Percentiles rank a stretch among this genome's conserved stretches.
Evolutionary conservation across 2,797 vertebrate species (phyloP).

Genomic region (Peromyscus nudipes): DNA sequence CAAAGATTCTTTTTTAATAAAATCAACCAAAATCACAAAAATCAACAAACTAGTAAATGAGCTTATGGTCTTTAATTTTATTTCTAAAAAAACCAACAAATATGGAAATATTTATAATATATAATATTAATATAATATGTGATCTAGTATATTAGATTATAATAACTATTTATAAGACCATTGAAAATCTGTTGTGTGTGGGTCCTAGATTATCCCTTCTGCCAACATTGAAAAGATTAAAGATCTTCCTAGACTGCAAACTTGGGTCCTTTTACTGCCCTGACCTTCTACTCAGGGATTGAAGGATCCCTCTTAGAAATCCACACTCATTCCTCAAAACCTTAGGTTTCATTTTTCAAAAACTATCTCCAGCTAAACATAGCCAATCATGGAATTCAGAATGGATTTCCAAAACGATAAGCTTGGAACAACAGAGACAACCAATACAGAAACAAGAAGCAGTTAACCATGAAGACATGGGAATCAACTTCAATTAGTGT

Average conservation of each 20-base stretch:
- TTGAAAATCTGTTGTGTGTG: not conserved
- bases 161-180: not conserved
- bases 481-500: not conserved
- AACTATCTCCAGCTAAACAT: not conserved
- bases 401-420: not conserved
- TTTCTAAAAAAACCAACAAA: not conserved
- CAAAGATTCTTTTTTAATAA: not conserved
- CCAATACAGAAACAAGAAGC: not conserved
- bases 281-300: not conserved
- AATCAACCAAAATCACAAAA: not conserved
- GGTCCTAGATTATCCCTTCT: fast-evolving
- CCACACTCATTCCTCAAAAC: not conserved
- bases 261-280: not conserved
- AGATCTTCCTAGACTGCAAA: not conserved
- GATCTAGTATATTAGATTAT: no score
- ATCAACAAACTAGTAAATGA: not conserved
- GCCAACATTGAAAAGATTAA: not conserved
- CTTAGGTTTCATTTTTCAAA: not conserved
- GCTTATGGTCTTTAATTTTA: not conserved
- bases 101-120: not conserved
- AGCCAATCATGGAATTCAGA: not conserved
- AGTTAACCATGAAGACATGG: not conserved
- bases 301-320: not conserved
- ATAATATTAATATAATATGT: no score
- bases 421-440: not conserved